phyloP scores from a whole-genome alignment of 2,113 vertebrate species.

The Mormyrus lacerda region DNA sequence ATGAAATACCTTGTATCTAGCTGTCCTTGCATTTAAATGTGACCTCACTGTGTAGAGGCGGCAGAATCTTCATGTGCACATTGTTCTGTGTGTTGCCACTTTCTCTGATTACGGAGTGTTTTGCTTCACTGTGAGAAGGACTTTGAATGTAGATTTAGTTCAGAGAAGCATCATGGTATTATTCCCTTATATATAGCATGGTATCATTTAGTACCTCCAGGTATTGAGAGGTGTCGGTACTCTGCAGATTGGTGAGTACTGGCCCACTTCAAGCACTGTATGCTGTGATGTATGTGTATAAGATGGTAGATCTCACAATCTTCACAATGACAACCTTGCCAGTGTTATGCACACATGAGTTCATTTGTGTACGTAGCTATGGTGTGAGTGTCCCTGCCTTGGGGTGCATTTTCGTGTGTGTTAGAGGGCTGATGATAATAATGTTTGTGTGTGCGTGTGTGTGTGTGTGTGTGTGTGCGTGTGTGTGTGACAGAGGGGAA shows the following conservation, averaged over 20 bases:
- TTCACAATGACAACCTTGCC: not conserved
- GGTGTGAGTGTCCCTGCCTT: not conserved
- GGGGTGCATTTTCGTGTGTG: not conserved
- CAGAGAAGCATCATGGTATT: not conserved
- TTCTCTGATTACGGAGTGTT: not conserved
- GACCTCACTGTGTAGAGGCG: not conserved
- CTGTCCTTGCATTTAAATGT: not conserved
- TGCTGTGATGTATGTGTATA: not conserved
- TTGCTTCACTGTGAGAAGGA: not conserved
- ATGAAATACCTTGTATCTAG: not conserved
- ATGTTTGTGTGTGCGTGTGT: not conserved
- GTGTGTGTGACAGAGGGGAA: not conserved
- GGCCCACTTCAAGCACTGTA: not conserved
- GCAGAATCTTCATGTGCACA: not conserved
- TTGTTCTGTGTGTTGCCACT: not conserved
- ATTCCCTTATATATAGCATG: not conserved
- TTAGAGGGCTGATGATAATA: not conserved
- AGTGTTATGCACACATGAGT: not conserved
- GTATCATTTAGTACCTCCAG: not conserved
- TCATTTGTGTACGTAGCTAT: not conserved
- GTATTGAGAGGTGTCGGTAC: not conserved
- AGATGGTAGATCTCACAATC: not conserved
- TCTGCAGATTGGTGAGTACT: not conserved
- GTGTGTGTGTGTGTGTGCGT: not conserved
- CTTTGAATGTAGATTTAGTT: not conserved